These are phyloP conservation scores for Agrotis clavis DNA, from an alignment of 2,888 invertebrate species.

Conservation along the genomic window DNA sequence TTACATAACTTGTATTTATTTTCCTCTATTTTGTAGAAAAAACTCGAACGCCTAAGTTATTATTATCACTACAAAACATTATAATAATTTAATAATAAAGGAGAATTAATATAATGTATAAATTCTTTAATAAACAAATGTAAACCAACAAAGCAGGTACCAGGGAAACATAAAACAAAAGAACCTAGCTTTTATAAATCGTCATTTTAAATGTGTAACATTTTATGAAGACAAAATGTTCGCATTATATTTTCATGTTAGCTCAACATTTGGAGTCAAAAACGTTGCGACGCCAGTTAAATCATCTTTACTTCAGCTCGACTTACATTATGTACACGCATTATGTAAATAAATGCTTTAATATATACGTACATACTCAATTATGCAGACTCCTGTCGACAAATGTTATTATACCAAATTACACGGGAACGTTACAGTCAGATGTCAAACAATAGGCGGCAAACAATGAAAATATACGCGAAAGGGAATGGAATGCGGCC, in stretches of 20 bases:
- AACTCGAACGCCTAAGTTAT: not conserved
- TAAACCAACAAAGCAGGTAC: conserved; percentile 8
- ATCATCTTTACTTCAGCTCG: conserved; percentile 52
- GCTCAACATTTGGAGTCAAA: conserved; percentile 26
- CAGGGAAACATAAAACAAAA: conserved; percentile 31
- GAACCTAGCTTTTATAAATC: conserved; percentile 13
- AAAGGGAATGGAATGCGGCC: conserved; percentile 6
- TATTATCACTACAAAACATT: not conserved
- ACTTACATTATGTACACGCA: conserved; percentile 58
- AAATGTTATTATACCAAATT: conserved; percentile 82
- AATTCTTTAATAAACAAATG: conserved; percentile 10
- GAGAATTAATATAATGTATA: not conserved
- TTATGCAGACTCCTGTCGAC: conserved; percentile 75
- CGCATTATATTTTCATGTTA: conserved; percentile 38
- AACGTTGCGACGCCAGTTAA: conserved; percentile 23
- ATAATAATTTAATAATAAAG: not conserved
- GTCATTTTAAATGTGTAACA: conserved; percentile 26
- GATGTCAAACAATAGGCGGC: conserved; percentile 78
- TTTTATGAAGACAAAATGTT: conserved; percentile 34
- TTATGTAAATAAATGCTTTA: conserved; percentile 66
- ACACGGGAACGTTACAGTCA: conserved; percentile 76
- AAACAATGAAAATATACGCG: conserved; percentile 69
- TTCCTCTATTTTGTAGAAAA: not conserved
- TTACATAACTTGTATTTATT: not conserved
- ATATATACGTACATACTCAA: conserved; percentile 71